Conservation (phyloP, 2,888 invertebrate species). For the Alitta virens region DNA sequence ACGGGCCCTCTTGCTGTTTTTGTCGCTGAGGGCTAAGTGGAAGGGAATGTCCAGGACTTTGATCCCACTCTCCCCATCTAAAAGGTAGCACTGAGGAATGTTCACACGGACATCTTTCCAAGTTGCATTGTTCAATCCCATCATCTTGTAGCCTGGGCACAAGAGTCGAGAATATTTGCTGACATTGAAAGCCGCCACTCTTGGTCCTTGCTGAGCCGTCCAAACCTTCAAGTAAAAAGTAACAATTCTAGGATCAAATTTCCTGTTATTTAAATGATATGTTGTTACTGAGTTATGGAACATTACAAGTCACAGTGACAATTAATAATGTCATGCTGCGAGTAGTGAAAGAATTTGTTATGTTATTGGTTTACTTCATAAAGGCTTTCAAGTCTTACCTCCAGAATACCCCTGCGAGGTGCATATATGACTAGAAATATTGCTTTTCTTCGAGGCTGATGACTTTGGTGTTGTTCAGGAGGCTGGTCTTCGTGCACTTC, state of each 20-base stretch:
- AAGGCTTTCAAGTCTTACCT: too few species aligned
- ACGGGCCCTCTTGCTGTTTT: constrained; percentile 80
- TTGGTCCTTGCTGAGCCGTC: constrained; percentile 83
- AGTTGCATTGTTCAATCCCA: constrained; percentile 68
- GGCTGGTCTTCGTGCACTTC: constrained; percentile 68
- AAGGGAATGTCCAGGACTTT: constrained; percentile 86
- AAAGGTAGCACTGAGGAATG: constrained; percentile 66
- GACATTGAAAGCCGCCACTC: constrained; percentile 87
- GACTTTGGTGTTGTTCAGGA: constrained; percentile 25
- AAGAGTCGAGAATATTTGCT: constrained; percentile 71
- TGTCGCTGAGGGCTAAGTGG: constrained; percentile 82
- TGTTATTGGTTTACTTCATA: too few species aligned
- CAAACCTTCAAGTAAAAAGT: constrained; percentile 63
- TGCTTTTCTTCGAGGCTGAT: constrained; percentile 34
- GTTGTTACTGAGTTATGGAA: too few species aligned
- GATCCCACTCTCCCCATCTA: constrained; percentile 79
- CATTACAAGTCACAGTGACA: too few species aligned
- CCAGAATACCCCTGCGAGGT: constrained; percentile 85
- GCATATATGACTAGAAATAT: constrained; percentile 90
- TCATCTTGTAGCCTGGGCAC: constrained; percentile 77
- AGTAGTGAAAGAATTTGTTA: too few species aligned
- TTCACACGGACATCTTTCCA: constrained; percentile 38
- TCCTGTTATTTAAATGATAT: too few species aligned
- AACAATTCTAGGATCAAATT: too few species aligned
- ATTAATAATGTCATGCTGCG: too few species aligned